A percentile compares a stretch with the other conserved stretches of the same genome.
Conservation (phyloP, 1,140 invertebrate species). For the Temnothorax curvispinosus region DNA sequence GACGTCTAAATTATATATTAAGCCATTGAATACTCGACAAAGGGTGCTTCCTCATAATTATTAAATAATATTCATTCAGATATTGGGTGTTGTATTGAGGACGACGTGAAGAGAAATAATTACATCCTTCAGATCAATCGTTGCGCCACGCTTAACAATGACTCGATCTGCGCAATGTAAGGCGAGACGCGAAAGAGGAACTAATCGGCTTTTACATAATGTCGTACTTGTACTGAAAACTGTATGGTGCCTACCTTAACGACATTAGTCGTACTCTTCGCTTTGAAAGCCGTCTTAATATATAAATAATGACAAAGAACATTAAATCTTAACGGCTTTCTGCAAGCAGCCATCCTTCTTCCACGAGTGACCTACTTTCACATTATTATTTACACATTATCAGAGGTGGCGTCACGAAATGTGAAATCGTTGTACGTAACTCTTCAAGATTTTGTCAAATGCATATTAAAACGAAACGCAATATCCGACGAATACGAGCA, state of each 20-base stretch:
- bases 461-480: not conserved
- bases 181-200: not conserved
- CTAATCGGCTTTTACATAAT: constrained; percentile 25
- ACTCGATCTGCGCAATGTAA: not conserved
- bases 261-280: constrained; percentile 16
- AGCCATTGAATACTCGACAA: constrained; percentile 18
- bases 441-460: constrained; percentile 27
- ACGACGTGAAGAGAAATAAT: constrained; percentile 25
- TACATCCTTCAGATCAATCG: not conserved
- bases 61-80: constrained; percentile 26
- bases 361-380: constrained; percentile 23
- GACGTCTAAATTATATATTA: constrained; percentile 52
- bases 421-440: constrained; percentile 5
- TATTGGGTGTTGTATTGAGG: not conserved
- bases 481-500: not conserved
- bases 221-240: not conserved
- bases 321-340: constrained; percentile 36
- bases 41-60: not conserved
- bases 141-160: not conserved
- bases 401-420: constrained; percentile 12
- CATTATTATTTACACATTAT: constrained; percentile 51
- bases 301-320: constrained; percentile 54
- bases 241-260: not conserved
- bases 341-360: constrained; percentile 19
- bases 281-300: constrained; percentile 37